Evolutionary conservation across 2,113 vertebrate genomes (phyloP), one percentile per base, ranked within the genome.

Genomic region (Callipepla californica): DNA sequence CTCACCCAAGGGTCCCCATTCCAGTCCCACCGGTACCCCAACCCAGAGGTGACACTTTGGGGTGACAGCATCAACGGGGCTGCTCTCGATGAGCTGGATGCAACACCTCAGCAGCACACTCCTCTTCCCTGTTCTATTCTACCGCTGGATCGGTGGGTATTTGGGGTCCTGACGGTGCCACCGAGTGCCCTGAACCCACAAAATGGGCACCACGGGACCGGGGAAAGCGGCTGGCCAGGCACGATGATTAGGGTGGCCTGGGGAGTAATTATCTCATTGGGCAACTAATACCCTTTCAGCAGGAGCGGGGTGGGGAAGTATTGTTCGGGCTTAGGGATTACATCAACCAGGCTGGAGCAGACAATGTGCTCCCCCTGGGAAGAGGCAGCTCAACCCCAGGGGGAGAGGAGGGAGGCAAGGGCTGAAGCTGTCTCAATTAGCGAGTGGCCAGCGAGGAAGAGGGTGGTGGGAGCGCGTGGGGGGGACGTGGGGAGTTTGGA

Each of bases 381-480:
- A 96, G 97, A 97, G 96, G 87, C 95, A 85, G 94, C 93, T 57
- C 94, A 66, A 93, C 87, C 87, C 92, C 92, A 78, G 93, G 96
- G 97, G 96, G 61, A 90, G 96, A 97, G 97, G 96, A 97, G 96
- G 95, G 97, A 97, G 97, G 97, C 97, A 98, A 97, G 97, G 87
- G 97, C 97, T 97, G 96, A 95, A 96, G 97, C 97, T 97, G 97
- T 98, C 98, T 98, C 98, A 97, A 98, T 98, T 98, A 98, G 97
- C 12, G 92, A 85, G 85, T 89, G 93, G 93, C 79, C 77, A 13
- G 59, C 16, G 10, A 69, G 87, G 91, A 85, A 70, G 11, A 10
- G 70, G 84, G 50, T 74, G 92, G 87, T 7, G 45, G 65, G 48
- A 57, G 82, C 36, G 47, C 44, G 0, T 13, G 14, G 57, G 47